A percentile compares a stretch with the other conserved stretches of the same genome.
Evolutionary conservation across 2,797 vertebrate species (phyloP).

Genomic region (Cynodonichthys magdalenae): DNA sequence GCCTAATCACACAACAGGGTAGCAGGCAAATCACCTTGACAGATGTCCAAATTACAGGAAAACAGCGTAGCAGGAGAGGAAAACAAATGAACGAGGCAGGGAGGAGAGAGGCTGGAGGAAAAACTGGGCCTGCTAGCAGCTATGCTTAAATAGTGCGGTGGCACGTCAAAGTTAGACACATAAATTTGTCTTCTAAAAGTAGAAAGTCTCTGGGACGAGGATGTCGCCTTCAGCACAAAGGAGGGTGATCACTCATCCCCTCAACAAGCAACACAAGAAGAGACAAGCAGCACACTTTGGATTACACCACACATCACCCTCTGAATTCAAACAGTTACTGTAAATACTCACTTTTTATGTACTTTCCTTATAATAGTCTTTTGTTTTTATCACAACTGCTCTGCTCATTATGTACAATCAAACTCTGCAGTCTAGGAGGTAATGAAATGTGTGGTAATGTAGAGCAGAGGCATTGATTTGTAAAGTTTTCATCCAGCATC

Average conservation of each 20-base stretch:
- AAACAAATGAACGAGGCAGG: slow-evolving; percentile 67
- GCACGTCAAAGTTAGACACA: slow-evolving; percentile 46
- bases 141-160: slow-evolving; percentile 60
- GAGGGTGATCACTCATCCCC: slow-evolving; percentile 55
- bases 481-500: slow-evolving; percentile 24
- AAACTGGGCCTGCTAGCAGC: slow-evolving; percentile 52
- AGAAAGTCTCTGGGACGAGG: slow-evolving; percentile 54
- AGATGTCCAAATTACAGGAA: slow-evolving; percentile 79
- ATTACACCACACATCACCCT: slow-evolving; percentile 24
- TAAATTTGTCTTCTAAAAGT: slow-evolving; percentile 72
- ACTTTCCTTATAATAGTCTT: slow-evolving; percentile 15
- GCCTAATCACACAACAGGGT: slow-evolving; percentile 66
- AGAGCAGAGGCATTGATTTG: slow-evolving; percentile 3
- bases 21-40: slow-evolving; percentile 73
- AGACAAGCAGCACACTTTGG: not conserved
- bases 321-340: slow-evolving; percentile 44
- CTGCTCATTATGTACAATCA: slow-evolving; percentile 30
- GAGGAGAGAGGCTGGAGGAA: slow-evolving; percentile 41
- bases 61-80: slow-evolving; percentile 65
- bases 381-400: slow-evolving; percentile 33
- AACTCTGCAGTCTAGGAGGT: slow-evolving; percentile 1
- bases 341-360: slow-evolving; percentile 40
- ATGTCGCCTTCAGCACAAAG: slow-evolving; percentile 57
- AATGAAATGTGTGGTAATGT: slow-evolving; percentile 19
- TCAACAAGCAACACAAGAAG: slow-evolving; percentile 53